Conservation (phyloP, 2,888 invertebrate genomes). For the Anarsia innoxiella region DNA sequence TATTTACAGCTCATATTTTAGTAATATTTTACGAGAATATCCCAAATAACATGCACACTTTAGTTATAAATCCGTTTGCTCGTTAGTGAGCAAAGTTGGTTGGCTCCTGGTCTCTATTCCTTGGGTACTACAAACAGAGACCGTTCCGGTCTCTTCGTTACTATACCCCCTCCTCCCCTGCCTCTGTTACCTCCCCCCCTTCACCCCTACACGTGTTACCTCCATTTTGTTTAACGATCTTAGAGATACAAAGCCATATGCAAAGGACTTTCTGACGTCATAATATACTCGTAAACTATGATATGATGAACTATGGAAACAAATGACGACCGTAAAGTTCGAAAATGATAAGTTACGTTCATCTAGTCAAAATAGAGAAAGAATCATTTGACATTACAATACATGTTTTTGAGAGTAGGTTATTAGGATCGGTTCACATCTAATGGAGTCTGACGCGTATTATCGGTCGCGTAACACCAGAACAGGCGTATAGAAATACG, state of each 20-base stretch:
- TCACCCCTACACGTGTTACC: not conserved
- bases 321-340: too few species aligned
- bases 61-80: not conserved
- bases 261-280: not conserved
- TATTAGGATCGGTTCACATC: too few species aligned
- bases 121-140: conserved; percentile 29
- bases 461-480: too few species aligned
- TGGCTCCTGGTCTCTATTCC: conserved; percentile 4
- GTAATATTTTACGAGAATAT: not conserved
- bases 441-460: too few species aligned
- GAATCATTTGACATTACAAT: too few species aligned
- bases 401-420: too few species aligned
- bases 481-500: too few species aligned
- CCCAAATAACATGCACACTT: not conserved
- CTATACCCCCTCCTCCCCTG: conserved; percentile 17
- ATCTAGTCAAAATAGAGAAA: too few species aligned
- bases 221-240: conserved; percentile 13
- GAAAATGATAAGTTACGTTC: too few species aligned
- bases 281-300: not conserved
- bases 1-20: not conserved
- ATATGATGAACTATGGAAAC: too few species aligned
- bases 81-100: not conserved
- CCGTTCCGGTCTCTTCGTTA: conserved; percentile 56
- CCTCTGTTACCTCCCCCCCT: not conserved
- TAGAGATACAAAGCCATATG: conserved; percentile 4